phyloP scores from a whole-genome alignment of 2,113 vertebrate genomes.

The Alethe diademata region DNA sequence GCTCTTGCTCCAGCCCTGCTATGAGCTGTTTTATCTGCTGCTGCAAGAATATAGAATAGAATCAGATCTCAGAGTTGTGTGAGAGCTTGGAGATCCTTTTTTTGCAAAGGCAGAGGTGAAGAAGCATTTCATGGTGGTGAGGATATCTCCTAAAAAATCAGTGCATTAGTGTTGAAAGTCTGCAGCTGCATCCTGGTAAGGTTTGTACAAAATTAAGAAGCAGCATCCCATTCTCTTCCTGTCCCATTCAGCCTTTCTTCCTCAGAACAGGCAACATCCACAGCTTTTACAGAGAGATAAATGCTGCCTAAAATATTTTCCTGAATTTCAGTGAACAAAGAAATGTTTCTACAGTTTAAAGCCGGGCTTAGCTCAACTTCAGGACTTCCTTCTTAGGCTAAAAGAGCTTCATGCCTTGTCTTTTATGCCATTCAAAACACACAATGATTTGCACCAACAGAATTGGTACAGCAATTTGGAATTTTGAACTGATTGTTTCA shows the following conservation, averaged over 20 bases:
- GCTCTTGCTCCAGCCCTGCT: background rate
- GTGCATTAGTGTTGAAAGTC: background rate
- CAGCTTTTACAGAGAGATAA: background rate
- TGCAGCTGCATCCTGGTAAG: background rate
- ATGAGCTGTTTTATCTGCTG: background rate
- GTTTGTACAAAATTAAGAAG: background rate
- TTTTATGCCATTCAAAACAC: background rate
- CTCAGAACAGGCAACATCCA: background rate
- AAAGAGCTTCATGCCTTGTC: background rate
- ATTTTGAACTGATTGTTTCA: background rate
- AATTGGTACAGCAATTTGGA: background rate
- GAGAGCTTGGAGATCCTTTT: background rate
- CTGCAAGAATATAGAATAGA: background rate
- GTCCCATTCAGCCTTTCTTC: background rate
- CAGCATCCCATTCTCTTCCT: background rate
- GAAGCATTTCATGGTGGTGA: background rate
- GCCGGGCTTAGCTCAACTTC: background rate
- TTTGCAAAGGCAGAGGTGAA: background rate
- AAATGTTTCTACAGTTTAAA: background rate
- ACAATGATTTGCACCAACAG: background rate
- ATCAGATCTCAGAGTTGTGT: background rate
- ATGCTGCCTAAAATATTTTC: background rate
- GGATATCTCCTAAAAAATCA: background rate
- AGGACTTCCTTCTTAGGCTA: background rate
- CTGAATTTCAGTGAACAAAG: background rate